Percentiles rank a stretch among this genome's conserved stretches.
Evolutionary conservation across 2,797 vertebrate genomes (phyloP).

Genomic region (Distichodus sexfasciatus): DNA sequence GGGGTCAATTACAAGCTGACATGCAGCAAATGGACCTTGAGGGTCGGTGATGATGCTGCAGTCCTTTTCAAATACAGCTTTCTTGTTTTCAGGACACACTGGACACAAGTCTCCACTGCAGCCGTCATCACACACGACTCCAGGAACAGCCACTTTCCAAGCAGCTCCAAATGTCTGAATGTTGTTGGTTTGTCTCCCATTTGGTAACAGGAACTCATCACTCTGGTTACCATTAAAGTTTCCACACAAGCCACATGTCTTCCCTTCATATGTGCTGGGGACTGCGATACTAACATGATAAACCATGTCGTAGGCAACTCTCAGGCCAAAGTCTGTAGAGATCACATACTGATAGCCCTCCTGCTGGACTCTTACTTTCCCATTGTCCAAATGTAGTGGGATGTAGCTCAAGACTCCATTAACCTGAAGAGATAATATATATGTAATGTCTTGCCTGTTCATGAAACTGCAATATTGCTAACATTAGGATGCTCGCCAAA

Average conservation of each 20-base stretch:
- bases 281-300: slow-evolving; percentile 65
- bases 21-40: too few relatives aligned
- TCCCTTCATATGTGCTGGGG: slow-evolving; percentile 51
- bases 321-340: slow-evolving; percentile 69
- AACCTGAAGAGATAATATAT: neutral
- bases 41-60: slow-evolving; percentile 70
- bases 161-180: slow-evolving; percentile 47
- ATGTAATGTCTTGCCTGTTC: too few relatives aligned
- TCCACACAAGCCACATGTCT: slow-evolving; percentile 76
- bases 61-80: slow-evolving; percentile 53
- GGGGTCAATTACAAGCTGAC: slow-evolving; percentile 62
- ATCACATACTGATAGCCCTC: slow-evolving; percentile 61
- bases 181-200: slow-evolving; percentile 57
- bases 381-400: slow-evolving; percentile 61
- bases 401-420: slow-evolving; percentile 55
- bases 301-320: slow-evolving; percentile 75
- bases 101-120: slow-evolving; percentile 46
- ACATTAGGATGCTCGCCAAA: too few relatives aligned
- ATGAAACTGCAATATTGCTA: too few relatives aligned
- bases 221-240: slow-evolving; percentile 66
- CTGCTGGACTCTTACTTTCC: slow-evolving; percentile 65
- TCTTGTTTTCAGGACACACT: slow-evolving; percentile 32
- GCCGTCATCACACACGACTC: slow-evolving; percentile 34
- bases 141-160: slow-evolving; percentile 32
- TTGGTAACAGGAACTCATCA: slow-evolving; percentile 67